Evolutionary conservation across 2,797 vertebrate species (phyloP), one percentile per base, ranked within the genome.

Genomic region (Ctenochaetus hawaiiensis): DNA sequence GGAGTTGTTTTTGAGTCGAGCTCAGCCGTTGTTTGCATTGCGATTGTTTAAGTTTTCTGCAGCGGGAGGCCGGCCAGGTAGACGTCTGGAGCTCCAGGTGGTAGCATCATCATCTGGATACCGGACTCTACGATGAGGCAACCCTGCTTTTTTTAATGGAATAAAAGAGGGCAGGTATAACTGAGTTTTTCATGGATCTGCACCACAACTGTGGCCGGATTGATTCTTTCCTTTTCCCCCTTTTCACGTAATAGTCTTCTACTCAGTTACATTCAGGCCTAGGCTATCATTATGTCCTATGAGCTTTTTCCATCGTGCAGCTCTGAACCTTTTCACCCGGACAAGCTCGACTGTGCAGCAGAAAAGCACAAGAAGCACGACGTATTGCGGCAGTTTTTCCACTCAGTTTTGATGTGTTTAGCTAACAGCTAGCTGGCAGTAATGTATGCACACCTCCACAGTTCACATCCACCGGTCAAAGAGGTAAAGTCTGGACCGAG

Each of bases 1-100:
- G 68, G 74, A 58, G 78, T 73, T 87, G 84, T 92, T 92, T 89
- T 89, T 82, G 82, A 75, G 82, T 67, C 1, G n/a, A 73, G 47
- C 65, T 77, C 67, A 8, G 75, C 58, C n/a, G 70, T 17, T 65
- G 78, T 82, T 87, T 67, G 82, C 47, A 5, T 82, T 23, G 30
- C 62, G 23, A n/a, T n/a, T 73, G 75, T 82, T 72, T 76, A 39
- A n/a, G 67, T 72, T 80, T 75, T 71, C 69, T 82, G 51, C 68
- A 51, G 62, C 1, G 8, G 20, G 66, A 8, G 20, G 22, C 39
- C 58, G 41, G 47, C n/a, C 74, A 82, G 83, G 80, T 80, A 81
- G 75, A 82, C 30, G 52, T 86, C 85, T 78, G 67, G 58, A 70
- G 45, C 75, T 84, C 77, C 84, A 92, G 82, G 89, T 88, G 88